A percentile compares a stretch with the other conserved stretches of the same genome.
These are phyloP conservation scores for Aspidoscelis tigris DNA, from an alignment of 2,113 vertebrate species.

Conservation along the genomic window DNA sequence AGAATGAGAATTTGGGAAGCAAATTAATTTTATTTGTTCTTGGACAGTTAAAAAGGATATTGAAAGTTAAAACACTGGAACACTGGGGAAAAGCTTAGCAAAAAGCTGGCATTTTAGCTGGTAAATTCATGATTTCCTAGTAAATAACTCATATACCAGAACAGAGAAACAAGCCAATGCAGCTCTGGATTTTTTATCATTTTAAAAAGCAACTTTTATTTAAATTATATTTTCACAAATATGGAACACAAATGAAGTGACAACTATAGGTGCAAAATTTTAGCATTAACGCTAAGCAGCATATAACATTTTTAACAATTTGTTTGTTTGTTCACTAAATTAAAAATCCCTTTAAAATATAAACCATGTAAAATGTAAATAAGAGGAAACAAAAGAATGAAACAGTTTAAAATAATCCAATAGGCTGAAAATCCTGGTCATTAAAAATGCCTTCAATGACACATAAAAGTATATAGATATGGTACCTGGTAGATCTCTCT, in stretches of 20 bases:
- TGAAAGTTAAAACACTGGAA: slow-evolving; percentile 22
- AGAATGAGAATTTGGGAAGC: slow-evolving; percentile 37
- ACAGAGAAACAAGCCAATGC: background rate
- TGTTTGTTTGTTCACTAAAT: too few species aligned
- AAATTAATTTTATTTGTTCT: slow-evolving; percentile 37
- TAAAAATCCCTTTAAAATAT: too few species aligned
- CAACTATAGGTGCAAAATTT: background rate
- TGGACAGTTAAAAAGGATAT: slow-evolving; percentile 42
- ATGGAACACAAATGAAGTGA: background rate
- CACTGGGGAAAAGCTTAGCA: background rate
- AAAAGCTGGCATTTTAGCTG: slow-evolving; percentile 14
- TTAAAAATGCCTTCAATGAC: too few species aligned
- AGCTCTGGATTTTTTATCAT: background rate
- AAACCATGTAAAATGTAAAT: too few species aligned
- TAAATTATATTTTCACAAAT: background rate
- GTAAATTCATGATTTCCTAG: slow-evolving; percentile 12
- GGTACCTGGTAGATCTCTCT: too few species aligned
- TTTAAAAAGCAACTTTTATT: background rate
- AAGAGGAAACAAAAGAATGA: too few species aligned
- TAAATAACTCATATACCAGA: background rate
- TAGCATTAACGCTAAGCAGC: background rate
- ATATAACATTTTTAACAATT: background rate
- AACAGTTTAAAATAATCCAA: too few species aligned
- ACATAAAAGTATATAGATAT: too few species aligned
- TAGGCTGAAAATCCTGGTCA: too few species aligned